Conservation (phyloP, 2,113 vertebrate genomes). For the Lethenteron camtschaticum region DNA sequence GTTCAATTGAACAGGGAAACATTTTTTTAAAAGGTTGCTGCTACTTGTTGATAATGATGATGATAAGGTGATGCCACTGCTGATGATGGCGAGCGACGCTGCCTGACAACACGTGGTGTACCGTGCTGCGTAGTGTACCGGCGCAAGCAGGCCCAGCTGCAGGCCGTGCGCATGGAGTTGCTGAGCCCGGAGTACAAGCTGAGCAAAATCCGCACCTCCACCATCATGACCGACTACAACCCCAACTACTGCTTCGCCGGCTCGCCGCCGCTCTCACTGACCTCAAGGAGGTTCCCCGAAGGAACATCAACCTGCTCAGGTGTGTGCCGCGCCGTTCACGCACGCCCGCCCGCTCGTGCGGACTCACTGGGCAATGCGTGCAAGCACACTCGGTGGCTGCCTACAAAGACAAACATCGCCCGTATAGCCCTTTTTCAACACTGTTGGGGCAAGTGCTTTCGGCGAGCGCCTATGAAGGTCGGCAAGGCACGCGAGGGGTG, state of each 20-base stretch:
- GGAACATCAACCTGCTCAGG: conserved; percentile 84
- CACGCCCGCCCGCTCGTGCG: no score
- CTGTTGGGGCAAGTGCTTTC: no score
- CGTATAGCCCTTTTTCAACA: no score
- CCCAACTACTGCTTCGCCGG: conserved; percentile 98
- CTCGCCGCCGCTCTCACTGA: conserved; percentile 81
- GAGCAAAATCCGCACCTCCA: conserved; percentile 84
- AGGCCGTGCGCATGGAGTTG: conserved; percentile 88
- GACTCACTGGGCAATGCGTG: background rate
- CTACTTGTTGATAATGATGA: no score
- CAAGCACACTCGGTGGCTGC: background rate
- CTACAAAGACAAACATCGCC: background rate
- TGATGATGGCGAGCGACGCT: no score
- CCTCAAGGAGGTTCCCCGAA: conserved; percentile 83
- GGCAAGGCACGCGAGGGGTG: no score
- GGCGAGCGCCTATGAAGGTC: no score
- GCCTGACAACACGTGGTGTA: no score
- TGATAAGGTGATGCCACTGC: no score
- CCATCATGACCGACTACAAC: conserved; percentile 99
- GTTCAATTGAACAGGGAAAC: no score
- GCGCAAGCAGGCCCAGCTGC: conserved; percentile 85
- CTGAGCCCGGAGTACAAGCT: conserved; percentile 95
- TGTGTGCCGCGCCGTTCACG: conserved; percentile 17
- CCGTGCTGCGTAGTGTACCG: conserved; percentile 45
- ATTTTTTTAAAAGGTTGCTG: no score